Evolutionary conservation across 2,888 invertebrate genomes (phyloP), one percentile per base, ranked within the genome.

Genomic region (Caradrina kadenii): DNA sequence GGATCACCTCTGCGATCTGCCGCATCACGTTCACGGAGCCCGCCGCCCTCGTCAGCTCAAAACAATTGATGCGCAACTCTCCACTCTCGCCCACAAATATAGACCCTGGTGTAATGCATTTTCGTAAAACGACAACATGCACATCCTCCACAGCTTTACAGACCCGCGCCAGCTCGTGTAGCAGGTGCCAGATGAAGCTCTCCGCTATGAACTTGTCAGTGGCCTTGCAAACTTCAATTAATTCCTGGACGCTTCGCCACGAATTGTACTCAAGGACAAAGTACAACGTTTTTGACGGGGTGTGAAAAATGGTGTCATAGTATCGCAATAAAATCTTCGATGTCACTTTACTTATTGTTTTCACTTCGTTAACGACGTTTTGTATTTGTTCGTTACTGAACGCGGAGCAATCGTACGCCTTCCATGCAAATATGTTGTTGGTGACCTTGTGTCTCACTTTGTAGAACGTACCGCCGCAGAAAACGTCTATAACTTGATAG

Each of bases 371-470:
- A 48, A 88, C 91, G 79, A 95, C 90, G 85, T 91, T 93, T 88
- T 94, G 91, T 90, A 96, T 91, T 89, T 94, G 93, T 87, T 93
- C 90, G 85, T 92, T 90, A 69, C 93, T 90, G 86, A 91, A 93
- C 83, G 90, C 88, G 77, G 92, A 92, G 83, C 95, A 96, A 86
- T 96, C 90, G 90, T 90, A 93, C 78, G 96, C 96, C 89, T 94
- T 95, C 96, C 96, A 96, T 85, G 94, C 93, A 87, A 94, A 95
- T 89, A 95, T 92, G 85, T 93, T 93, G 89, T 93, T 93, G 80
- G 94, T 95, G 93, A 93, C 94, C 94, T 96, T 96, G 93, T 96
- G 95, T 84, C 91, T 91, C 84, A 96, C 96, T 93, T 96, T 96
- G 82, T 96, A 96, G 91, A 95, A 94, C 85, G 95, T 93, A 81